Evolutionary conservation across 2,113 vertebrate species (phyloP).

Genomic region (Pongo pygmaeus): DNA sequence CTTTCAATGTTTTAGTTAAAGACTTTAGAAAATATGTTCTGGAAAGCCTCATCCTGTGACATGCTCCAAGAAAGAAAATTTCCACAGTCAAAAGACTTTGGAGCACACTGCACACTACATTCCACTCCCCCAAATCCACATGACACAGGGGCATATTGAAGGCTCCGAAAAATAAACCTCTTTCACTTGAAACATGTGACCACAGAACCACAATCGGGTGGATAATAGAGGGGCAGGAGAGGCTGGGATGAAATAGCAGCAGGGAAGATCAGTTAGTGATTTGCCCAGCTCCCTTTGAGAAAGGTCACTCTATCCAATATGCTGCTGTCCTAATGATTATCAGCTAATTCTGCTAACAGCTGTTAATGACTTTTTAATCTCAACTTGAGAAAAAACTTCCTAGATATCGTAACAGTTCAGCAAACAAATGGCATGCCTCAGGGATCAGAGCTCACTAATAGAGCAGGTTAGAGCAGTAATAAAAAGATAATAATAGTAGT

Average conservation of each 20-base stretch:
- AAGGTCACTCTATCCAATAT: background rate
- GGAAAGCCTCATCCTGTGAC: background rate
- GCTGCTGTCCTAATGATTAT: background rate
- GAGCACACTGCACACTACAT: background rate
- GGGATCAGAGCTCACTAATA: background rate
- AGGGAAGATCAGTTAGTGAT: background rate
- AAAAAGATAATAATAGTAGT: background rate
- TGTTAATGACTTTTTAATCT: background rate
- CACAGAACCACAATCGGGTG: background rate
- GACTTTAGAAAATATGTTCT: background rate
- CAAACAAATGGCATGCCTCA: background rate
- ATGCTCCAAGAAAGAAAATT: background rate
- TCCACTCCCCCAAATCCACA: background rate
- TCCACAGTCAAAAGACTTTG: background rate
- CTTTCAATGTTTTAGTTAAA: background rate
- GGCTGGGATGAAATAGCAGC: background rate
- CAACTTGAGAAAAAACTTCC: background rate
- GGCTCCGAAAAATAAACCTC: background rate
- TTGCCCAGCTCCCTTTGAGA: background rate
- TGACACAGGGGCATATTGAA: background rate
- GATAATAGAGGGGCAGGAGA: accelerated
- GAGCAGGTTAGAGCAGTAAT: background rate
- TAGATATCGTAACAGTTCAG: background rate
- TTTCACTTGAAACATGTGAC: background rate
- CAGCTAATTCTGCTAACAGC: background rate